Evolutionary conservation across 2,888 invertebrate genomes (phyloP).

Genomic region (Ophion ellenae): DNA sequence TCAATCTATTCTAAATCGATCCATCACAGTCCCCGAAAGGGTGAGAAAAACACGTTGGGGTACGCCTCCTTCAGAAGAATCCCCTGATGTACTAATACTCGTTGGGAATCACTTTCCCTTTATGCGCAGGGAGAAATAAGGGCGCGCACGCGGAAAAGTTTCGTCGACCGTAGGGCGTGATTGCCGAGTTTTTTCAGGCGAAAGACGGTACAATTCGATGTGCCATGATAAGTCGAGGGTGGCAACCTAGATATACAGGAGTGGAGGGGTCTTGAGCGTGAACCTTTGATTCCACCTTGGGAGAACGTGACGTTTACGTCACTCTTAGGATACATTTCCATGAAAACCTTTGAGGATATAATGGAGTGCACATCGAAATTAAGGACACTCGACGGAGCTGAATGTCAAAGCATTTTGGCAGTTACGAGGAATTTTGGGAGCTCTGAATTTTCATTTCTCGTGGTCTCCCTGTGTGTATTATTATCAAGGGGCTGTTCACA

Average conservation of each 20-base stretch:
- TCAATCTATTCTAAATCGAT: slow-evolving; percentile 17
- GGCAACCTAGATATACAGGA: background rate
- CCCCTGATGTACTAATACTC: slow-evolving; percentile 23
- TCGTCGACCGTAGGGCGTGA: slow-evolving; percentile 8
- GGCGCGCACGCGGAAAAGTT: slow-evolving; percentile 30
- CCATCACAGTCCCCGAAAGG: background rate
- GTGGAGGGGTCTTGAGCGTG: slow-evolving; percentile 3
- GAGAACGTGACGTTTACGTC: slow-evolving; percentile 35
- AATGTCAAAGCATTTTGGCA: slow-evolving; percentile 31
- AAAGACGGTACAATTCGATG: slow-evolving; percentile 30
- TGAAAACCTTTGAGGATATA: background rate
- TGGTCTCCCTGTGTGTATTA: slow-evolving; percentile 29
- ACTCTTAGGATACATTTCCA: slow-evolving; percentile 10
- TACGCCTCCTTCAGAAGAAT: background rate
- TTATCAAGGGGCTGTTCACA: slow-evolving; percentile 54
- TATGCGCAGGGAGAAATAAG: slow-evolving; percentile 20
- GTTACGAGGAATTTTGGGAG: background rate
- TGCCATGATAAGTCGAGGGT: slow-evolving; percentile 31
- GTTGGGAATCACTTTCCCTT: slow-evolving; percentile 49
- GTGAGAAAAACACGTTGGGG: slow-evolving; percentile 38
- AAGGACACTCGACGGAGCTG: background rate
- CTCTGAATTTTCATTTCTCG: slow-evolving; percentile 13
- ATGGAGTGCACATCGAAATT: background rate
- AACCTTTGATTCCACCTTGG: background rate
- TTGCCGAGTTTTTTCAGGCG: slow-evolving; percentile 30